phyloP scores from a whole-genome alignment of 2,888 invertebrate genomes.

The Gari tellinella region DNA sequence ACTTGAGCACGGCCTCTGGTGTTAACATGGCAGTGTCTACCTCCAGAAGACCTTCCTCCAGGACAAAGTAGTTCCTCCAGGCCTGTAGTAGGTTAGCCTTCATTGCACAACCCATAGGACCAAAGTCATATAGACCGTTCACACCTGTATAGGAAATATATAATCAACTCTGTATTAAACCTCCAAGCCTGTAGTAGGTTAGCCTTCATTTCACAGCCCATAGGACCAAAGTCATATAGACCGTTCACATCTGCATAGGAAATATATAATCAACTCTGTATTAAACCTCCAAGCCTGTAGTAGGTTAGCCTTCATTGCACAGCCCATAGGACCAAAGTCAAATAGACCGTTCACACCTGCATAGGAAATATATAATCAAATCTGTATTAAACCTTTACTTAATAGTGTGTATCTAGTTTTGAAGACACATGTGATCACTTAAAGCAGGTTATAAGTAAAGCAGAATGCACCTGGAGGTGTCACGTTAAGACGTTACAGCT shows the following conservation, averaged over 20 bases:
- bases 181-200: slow-evolving; percentile 97
- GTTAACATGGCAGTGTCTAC: slow-evolving; percentile 99
- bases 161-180: not conserved
- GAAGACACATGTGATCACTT: too few relatives aligned
- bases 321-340: slow-evolving; percentile 99
- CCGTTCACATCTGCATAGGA: slow-evolving; percentile 87
- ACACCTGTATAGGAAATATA: slow-evolving; percentile 84
- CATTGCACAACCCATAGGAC: slow-evolving; percentile 99
- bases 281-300: slow-evolving; percentile 93
- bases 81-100: slow-evolving; percentile 96
- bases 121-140: slow-evolving; percentile 97
- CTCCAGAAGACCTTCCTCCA: slow-evolving; percentile 99
- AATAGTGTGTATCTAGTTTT: too few relatives aligned
- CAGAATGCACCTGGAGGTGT: too few relatives aligned
- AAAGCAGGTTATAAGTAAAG: too few relatives aligned
- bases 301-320: slow-evolving; percentile 98
- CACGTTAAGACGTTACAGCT: too few relatives aligned
- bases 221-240: slow-evolving; percentile 99
- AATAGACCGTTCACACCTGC: slow-evolving; percentile 91
- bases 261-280: not conserved
- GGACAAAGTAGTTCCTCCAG: slow-evolving; percentile 98
- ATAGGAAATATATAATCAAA: slow-evolving; percentile 5
- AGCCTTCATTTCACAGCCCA: slow-evolving; percentile 99
- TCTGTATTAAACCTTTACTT: slow-evolving; percentile 85
- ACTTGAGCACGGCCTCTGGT: slow-evolving; percentile 97